Percentiles rank a stretch among this genome's conserved stretches.
Evolutionary conservation across 2,113 vertebrate species (phyloP).

Genomic region (Isurus oxyrinchus): DNA sequence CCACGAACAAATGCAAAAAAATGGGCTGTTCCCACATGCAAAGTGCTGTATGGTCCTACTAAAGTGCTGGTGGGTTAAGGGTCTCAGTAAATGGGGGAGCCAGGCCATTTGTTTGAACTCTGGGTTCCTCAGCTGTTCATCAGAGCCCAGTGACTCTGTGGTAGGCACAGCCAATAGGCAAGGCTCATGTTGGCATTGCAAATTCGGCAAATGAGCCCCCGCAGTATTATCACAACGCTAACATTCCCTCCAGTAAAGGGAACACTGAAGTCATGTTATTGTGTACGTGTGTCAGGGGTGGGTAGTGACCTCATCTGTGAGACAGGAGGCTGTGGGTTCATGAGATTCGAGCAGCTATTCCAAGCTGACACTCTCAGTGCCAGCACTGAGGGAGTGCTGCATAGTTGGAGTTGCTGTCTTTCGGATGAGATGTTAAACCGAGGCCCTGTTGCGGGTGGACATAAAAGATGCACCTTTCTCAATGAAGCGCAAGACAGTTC

Average conservation of each 20-base stretch:
- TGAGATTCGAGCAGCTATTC: neutral
- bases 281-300: neutral
- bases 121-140: neutral
- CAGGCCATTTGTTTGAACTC: too few relatives aligned
- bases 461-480: neutral
- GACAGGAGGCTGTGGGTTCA: neutral
- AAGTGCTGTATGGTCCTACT: too few relatives aligned
- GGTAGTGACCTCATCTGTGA: neutral
- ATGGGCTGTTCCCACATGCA: too few relatives aligned
- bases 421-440: neutral
- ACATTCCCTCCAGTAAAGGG: too few relatives aligned
- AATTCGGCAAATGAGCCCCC: neutral
- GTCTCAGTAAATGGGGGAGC: too few relatives aligned
- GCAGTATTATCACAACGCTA: neutral
- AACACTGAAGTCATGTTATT: neutral
- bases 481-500: neutral
- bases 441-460: neutral
- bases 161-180: neutral
- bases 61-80: too few relatives aligned
- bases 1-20: too few relatives aligned
- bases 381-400: neutral
- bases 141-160: too few relatives aligned
- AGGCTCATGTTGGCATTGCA: neutral
- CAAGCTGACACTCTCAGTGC: neutral
- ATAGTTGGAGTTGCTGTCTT: neutral